Base-by-base conservation (phyloP, 2,888 invertebrate genomes). In the Spisula solida region DNA sequence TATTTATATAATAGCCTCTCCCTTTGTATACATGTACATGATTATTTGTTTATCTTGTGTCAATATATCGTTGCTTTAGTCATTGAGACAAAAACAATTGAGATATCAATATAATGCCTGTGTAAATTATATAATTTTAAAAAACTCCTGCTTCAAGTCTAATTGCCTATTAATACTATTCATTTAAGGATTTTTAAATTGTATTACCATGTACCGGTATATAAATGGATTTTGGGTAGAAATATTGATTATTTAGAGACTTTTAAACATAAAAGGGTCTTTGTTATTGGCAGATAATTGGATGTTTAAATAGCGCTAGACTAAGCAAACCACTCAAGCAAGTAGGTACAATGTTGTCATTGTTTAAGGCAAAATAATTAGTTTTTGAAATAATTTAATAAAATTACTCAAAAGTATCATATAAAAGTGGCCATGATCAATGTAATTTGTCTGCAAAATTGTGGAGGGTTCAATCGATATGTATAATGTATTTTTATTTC, bases 121-220 rank as follows among this genome's bases (percentile, higher is more conserved):
- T 66, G 25, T 2, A 41, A 41, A 41, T 41, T 41, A 41, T 5
- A 8, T 41, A 41, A 41, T 66, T 66, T 66, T 25, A 25, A 8
- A 66, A 66, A 25, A 66, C 25, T 8, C 8, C n/a, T 25, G 25
- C n/a, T 66, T 25, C 20, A 5, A 66, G 6, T 66, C 2, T 10
- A 66, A 25, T 66, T 25, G n/a, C n/a, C n/a, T n/a, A 56, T n/a
- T n/a, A 18, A n/a, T 20, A 25, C 8, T 66, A 25, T 6, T 66
- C 60, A 25, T 66, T 66, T 66, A 66, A 66, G 25, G n/a, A 25
- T 66, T 66, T 51, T 66, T 66, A 66, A 66, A 66, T n/a, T 66
- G 51, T 51, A 51, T 51, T 51, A 14, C 14, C 51, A 66, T 66
- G 25, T 25, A 66, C 25, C 41, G 2, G 41, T 41, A 41, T 41